Percentiles rank a stretch among this genome's conserved stretches.
Conservation (phyloP, 2,888 invertebrate genomes). For the Spilosoma lubricipeda region DNA sequence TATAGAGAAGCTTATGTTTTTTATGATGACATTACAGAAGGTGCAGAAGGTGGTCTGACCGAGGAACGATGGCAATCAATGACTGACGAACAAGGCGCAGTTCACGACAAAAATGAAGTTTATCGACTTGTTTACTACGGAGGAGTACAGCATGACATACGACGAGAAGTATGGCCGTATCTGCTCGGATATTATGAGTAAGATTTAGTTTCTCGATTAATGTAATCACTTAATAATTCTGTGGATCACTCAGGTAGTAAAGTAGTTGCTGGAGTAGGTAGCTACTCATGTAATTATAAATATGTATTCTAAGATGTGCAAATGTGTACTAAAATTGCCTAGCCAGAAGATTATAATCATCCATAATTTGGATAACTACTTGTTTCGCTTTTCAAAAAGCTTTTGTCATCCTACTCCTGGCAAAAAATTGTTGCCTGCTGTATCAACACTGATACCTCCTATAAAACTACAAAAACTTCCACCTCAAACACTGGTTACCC, state of each 20-base stretch:
- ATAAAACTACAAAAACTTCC: too few species aligned
- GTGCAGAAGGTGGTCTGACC: slow-evolving; percentile 90
- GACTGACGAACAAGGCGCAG: slow-evolving; percentile 86
- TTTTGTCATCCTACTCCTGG: too few species aligned
- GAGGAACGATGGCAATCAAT: slow-evolving; percentile 91
- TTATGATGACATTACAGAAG: slow-evolving; percentile 71
- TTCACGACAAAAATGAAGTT: slow-evolving; percentile 90
- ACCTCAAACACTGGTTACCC: too few species aligned
- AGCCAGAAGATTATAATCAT: not conserved
- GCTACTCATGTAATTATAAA: not conserved
- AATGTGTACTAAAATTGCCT: not conserved
- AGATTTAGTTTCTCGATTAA: slow-evolving; percentile 37
- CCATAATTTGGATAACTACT: too few species aligned
- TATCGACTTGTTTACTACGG: slow-evolving; percentile 95
- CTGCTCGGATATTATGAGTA: slow-evolving; percentile 93
- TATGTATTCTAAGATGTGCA: not conserved
- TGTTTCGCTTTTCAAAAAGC: too few species aligned
- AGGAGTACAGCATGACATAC: slow-evolving; percentile 92
- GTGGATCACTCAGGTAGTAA: not conserved
- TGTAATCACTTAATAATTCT: not conserved
- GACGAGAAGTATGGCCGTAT: slow-evolving; percentile 95
- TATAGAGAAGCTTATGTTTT: too few species aligned
- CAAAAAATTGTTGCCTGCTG: not conserved
- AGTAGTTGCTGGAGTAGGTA: not conserved
- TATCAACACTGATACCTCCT: not conserved